phyloP scores from a whole-genome alignment of 2,797 vertebrate species.

The Pangasius djambal region DNA sequence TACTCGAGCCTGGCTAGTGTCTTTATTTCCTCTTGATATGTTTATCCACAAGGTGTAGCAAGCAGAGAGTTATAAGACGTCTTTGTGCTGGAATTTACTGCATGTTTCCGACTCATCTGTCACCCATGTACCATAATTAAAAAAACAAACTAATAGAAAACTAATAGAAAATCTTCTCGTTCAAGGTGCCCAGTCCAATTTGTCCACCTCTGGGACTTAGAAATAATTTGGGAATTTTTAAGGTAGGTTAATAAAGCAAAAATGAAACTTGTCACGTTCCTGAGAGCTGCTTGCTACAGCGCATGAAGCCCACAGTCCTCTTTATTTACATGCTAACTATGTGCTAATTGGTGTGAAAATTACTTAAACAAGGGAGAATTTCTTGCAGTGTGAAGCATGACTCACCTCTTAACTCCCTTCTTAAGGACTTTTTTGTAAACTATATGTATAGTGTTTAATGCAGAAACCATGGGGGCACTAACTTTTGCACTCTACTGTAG shows the following conservation, averaged over 20 bases:
- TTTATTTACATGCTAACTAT: background rate
- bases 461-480: background rate
- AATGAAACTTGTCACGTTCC: background rate
- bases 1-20: background rate
- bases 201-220: no score
- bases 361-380: background rate
- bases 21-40: background rate
- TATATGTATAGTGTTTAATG: background rate
- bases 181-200: background rate
- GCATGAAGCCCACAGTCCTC: background rate
- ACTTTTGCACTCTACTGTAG: background rate
- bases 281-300: background rate
- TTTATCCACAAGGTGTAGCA: background rate
- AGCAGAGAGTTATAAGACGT: background rate
- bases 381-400: no score
- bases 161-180: background rate
- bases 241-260: no score
- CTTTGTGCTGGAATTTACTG: background rate
- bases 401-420: no score
- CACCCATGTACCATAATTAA: background rate
- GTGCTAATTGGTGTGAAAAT: background rate
- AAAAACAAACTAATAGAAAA: background rate
- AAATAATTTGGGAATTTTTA: no score
- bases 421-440: no score
- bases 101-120: background rate